Percentiles rank a stretch among this genome's conserved stretches.
Evolutionary conservation across 2,113 vertebrate species (phyloP).

Genomic region (Amphiprion percula): DNA sequence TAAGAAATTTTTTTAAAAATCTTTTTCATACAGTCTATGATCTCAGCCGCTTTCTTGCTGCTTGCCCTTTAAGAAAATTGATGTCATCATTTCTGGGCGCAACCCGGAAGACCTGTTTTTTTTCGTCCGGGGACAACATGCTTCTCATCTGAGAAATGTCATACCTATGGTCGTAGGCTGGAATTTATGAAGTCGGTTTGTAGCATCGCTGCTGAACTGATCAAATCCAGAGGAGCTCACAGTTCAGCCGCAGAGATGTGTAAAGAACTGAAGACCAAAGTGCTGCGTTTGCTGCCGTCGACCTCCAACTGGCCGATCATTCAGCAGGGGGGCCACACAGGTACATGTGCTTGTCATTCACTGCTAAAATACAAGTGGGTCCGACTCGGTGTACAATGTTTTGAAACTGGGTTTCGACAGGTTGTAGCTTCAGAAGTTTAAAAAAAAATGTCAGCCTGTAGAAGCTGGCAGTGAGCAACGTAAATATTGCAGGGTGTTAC

Average conservation of each 20-base stretch:
- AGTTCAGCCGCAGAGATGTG: constrained; percentile 66
- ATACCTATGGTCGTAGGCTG: not conserved
- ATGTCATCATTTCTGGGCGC: constrained; percentile 53
- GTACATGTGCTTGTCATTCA: constrained; percentile 27
- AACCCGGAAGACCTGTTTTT: constrained; percentile 69
- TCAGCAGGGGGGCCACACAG: constrained; percentile 32
- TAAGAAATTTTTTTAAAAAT: too few relatives aligned
- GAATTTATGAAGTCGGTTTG: constrained; percentile 39
- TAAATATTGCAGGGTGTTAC: constrained; percentile 13
- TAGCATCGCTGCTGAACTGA: not conserved
- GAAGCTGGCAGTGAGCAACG: not conserved
- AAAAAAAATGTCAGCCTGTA: too few relatives aligned
- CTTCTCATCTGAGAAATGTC: not conserved
- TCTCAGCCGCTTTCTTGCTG: too few relatives aligned
- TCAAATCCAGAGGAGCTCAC: constrained; percentile 8
- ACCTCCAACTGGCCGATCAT: constrained; percentile 46
- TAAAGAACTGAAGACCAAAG: constrained; percentile 78
- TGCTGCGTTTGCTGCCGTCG: constrained; percentile 67
- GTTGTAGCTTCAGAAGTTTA: not conserved
- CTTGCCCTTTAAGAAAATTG: constrained; percentile 63
- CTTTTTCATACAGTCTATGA: too few relatives aligned
- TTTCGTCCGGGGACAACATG: constrained; percentile 51
- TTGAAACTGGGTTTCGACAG: not conserved
- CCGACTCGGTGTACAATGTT: not conserved
- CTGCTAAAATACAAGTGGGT: not conserved